A percentile compares a stretch with the other conserved stretches of the same genome.
These are phyloP conservation scores for Bembecia ichneumoniformis DNA, from an alignment of 2,888 invertebrate genomes.

Conservation along the genomic window DNA sequence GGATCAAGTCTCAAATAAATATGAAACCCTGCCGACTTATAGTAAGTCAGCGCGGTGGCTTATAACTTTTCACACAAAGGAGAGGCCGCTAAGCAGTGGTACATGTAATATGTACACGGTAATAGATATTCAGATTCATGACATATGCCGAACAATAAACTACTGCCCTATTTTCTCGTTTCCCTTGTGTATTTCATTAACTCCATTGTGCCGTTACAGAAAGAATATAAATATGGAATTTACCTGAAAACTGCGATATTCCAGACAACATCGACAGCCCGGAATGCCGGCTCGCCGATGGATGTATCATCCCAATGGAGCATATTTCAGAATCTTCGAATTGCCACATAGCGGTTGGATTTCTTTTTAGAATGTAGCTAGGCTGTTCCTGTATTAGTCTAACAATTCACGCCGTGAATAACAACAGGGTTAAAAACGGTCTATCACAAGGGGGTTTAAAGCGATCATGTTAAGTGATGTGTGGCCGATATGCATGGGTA, in stretches of 20 bases:
- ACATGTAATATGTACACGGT: too few species aligned
- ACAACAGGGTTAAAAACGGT: constrained; percentile 9
- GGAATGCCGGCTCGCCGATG: constrained; percentile 79
- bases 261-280: constrained; percentile 73
- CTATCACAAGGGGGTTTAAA: constrained; percentile 36
- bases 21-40: too few species aligned
- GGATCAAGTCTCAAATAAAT: too few species aligned
- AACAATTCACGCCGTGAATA: constrained; percentile 1
- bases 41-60: too few species aligned
- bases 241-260: constrained; percentile 63
- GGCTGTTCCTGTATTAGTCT: neutral
- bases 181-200: too few species aligned
- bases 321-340: constrained; percentile 83
- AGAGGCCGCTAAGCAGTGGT: too few species aligned
- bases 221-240: neutral
- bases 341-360: constrained; percentile 71
- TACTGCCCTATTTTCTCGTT: too few species aligned
- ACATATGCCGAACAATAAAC: too few species aligned
- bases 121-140: too few species aligned
- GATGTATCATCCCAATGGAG: constrained; percentile 87
- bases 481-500: constrained; percentile 32
- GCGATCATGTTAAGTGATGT: constrained; percentile 45
- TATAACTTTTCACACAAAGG: too few species aligned
- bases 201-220: too few species aligned
- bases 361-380: neutral